Base-by-base conservation (phyloP, 2,888 invertebrate genomes). In the Ophonus ardosiacus region DNA sequence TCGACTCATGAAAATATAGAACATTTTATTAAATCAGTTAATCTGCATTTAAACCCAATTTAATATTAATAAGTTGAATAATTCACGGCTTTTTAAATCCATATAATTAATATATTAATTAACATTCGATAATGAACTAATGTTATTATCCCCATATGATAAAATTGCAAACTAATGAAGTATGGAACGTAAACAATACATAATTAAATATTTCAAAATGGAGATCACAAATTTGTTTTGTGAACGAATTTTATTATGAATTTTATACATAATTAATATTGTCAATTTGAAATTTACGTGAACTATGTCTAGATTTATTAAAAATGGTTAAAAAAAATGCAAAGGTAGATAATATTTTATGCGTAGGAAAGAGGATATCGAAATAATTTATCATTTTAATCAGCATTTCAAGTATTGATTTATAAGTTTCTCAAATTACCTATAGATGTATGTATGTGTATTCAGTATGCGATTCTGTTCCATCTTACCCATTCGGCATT, bases 81-180 rank as follows among this genome's bases (percentile, higher is more conserved):
- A 59, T 59, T 15, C 59, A 59, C 59, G 18, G 59, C 15, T 71
- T 71, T 71, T 71, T 40, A 18, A 40, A 71, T 40, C 71, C 43
- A 65, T 21, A 38, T 78, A 78, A 57, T 57, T 78, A 57, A 59
- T 78, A 57, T 57, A 57, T 78, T 78, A 78, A 78, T 78, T 56
- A 80, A 61, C 43, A 63, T 80, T 80, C 38, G 80, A 61, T 80
- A 80, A 80, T 80, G 40, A 80, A 80, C 61, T 80, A 80, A 80
- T 80, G 31, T 61, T 80, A 80, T 80, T 80, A 80, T 61, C n/a
- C 18, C 24, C 18, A 31, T 17, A 15, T 38, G 80, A 80, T 80
- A 61, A 80, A 80, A 80, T 80, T 80, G 17, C 43, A 61, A 56
- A 61, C 61, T 61, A 61, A 80, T 80, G 80, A 80, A 80, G 61